Evolutionary conservation across 2,888 invertebrate genomes (phyloP), one percentile per base, ranked within the genome.

Genomic region (Cheilosia variabilis): DNA sequence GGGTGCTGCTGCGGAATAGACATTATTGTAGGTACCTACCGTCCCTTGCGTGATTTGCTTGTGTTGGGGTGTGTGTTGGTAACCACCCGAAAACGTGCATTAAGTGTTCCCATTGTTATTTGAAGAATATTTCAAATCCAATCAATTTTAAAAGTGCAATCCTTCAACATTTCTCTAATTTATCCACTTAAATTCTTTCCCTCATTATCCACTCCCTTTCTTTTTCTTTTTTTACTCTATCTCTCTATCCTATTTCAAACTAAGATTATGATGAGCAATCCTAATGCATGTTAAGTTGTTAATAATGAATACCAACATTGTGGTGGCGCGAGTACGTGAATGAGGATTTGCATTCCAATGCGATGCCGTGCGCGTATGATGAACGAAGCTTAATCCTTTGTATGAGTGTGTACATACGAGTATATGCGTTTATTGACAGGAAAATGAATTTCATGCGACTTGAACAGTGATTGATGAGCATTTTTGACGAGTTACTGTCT

Each of bases 401-500:
- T 63, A 31, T 22, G 9, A 13, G 50, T n/a, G 17, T 24, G 19
- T 5, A 4, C 9, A 7, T 19, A 50, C 10, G 41, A 2, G 27
- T 55, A 24, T 37, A 10, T 45, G 7, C n/a, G 24, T 57, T 62
- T 75, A 80, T 80, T 80, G 75, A 55, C 63, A 76, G 63, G 43
- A 63, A 81, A 57, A 81, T 69, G 24, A 65, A 43, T 75, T 65
- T 58, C 52, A 45, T 69, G 15, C 62, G 68, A 81, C 63, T 69
- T 65, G 71, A 69, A 81, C 58, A 52, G 69, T 76, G 81, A 81
- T 81, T 81, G 81, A 81, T 81, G 75, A 63, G 57, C 24, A 13
- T 50, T 57, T 47, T 57, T 65, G 50, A 17, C 50, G 31, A 65
- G 47, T 55, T 55, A 73, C 63, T 57, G 17, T 57, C 63, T 65